Conservation (phyloP, 2,113 vertebrate species). For the Ginglymostoma cirratum region DNA sequence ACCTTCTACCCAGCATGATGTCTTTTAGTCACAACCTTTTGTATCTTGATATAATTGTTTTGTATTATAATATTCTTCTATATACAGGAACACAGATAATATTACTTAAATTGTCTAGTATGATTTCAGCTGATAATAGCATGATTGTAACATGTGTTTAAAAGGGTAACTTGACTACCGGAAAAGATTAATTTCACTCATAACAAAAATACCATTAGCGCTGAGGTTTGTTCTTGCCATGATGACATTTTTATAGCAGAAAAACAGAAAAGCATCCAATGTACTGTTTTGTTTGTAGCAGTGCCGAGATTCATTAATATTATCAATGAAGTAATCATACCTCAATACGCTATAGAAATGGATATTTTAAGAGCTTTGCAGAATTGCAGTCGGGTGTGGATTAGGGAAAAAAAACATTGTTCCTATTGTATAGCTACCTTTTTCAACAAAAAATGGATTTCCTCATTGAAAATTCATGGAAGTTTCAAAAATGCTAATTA, state of each 20-base stretch:
- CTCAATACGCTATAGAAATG: conserved; percentile 21
- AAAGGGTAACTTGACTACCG: conserved; percentile 41
- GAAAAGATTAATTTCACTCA: conserved; percentile 42
- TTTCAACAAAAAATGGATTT: background rate
- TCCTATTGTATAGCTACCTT: background rate
- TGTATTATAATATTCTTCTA: conserved; percentile 35
- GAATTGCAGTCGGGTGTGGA: background rate
- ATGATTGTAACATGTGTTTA: conserved; percentile 40
- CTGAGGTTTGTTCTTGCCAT: background rate
- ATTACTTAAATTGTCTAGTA: conserved; percentile 42
- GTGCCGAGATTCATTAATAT: conserved; percentile 23
- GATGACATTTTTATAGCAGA: conserved; percentile 23
- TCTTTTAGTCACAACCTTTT: conserved; percentile 25
- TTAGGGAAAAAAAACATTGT: background rate
- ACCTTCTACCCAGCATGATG: background rate
- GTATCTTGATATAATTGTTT: conserved; percentile 1
- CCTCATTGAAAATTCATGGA: background rate
- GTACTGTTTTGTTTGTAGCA: conserved; percentile 29
- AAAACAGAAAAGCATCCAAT: conserved; percentile 28
- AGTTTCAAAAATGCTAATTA: background rate
- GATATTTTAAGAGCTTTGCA: conserved; percentile 24
- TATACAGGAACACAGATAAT: conserved; percentile 39
- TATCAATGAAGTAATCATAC: conserved; percentile 37
- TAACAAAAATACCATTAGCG: conserved; percentile 41
- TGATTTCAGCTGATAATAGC: conserved; percentile 28